Conservation (phyloP, 2,888 invertebrate genomes). For the Unio delphinus region DNA sequence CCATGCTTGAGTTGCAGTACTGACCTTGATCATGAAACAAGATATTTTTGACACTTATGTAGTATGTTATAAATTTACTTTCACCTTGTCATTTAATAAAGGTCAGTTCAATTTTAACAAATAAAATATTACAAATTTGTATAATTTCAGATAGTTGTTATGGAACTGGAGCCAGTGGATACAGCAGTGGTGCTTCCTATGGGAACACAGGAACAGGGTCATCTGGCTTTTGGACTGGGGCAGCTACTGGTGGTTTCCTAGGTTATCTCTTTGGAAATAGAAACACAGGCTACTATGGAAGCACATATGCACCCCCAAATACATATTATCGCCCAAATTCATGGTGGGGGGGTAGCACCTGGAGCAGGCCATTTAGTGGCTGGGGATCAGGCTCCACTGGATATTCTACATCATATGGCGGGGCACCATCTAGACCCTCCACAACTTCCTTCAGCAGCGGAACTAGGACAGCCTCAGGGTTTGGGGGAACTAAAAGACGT, state of each 20-base stretch:
- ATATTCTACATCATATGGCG: conserved; percentile 10
- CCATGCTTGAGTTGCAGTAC: no score
- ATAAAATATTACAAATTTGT: no score
- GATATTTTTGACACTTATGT: no score
- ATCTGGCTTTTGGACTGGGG: conserved; percentile 62
- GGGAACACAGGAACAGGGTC: conserved; percentile 21
- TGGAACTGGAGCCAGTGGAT: no score
- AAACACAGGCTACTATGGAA: conserved; percentile 19
- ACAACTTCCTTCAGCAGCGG: conserved; percentile 33
- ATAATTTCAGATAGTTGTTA: no score
- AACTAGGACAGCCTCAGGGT: conserved; percentile 61
- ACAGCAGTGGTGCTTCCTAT: conserved; percentile 1
- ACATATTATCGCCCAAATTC: conserved; percentile 8
- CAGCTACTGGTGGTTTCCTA: conserved; percentile 59
- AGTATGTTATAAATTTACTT: no score
- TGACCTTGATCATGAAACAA: no score
- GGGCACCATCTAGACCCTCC: conserved; percentile 15
- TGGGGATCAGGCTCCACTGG: conserved; percentile 29
- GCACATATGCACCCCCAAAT: conserved; percentile 15
- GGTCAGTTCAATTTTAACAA: no score
- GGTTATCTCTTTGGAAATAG: conserved; percentile 56
- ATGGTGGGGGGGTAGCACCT: conserved; percentile 19
- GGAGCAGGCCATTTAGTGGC: conserved; percentile 2
- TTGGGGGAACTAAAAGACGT: conserved; percentile 53
- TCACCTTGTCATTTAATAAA: no score